Evolutionary conservation across 2,888 invertebrate genomes (phyloP).

Genomic region (Drosophila aldrichi): DNA sequence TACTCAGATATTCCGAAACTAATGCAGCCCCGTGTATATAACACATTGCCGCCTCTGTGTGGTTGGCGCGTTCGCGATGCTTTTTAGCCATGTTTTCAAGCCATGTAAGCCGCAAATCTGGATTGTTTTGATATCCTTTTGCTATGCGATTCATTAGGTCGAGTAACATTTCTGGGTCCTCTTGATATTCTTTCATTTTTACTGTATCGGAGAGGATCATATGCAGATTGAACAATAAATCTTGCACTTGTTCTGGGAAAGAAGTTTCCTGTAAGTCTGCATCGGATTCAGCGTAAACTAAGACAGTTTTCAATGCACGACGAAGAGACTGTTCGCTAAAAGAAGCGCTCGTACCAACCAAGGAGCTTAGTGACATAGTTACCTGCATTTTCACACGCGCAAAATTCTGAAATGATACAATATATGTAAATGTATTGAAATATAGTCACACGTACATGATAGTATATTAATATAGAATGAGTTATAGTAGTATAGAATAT

Average conservation of each 20-base stretch:
- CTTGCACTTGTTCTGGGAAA: conserved; percentile 97
- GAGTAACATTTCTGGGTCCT: conserved; percentile 98
- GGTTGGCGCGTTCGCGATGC: conserved; percentile 96
- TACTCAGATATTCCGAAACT: conserved; percentile 95
- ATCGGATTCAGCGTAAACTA: conserved; percentile 97
- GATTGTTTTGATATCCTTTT: conserved; percentile 96
- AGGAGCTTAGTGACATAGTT: conserved; percentile 97
- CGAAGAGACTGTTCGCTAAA: conserved; percentile 97
- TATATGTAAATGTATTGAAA: background rate
- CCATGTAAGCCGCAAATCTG: conserved; percentile 98
- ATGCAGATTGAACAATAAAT: conserved; percentile 97
- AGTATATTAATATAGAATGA: background rate
- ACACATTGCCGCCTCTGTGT: conserved; percentile 98
- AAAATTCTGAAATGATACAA: conserved; percentile 90
- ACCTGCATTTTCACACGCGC: conserved; percentile 99
- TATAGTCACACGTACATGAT: background rate
- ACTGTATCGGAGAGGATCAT: conserved; percentile 99
- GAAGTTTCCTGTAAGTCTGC: conserved; percentile 94
- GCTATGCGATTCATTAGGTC: conserved; percentile 99
- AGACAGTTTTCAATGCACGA: conserved; percentile 96
- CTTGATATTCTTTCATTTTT: conserved; percentile 99
- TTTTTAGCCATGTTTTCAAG: conserved; percentile 99
- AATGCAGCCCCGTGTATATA: conserved; percentile 97
- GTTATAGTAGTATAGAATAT: too few species aligned
- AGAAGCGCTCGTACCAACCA: conserved; percentile 95